These are phyloP conservation scores for Amblyjoppa proteus DNA, from an alignment of 2,888 invertebrate genomes.

Conservation along the genomic window DNA sequence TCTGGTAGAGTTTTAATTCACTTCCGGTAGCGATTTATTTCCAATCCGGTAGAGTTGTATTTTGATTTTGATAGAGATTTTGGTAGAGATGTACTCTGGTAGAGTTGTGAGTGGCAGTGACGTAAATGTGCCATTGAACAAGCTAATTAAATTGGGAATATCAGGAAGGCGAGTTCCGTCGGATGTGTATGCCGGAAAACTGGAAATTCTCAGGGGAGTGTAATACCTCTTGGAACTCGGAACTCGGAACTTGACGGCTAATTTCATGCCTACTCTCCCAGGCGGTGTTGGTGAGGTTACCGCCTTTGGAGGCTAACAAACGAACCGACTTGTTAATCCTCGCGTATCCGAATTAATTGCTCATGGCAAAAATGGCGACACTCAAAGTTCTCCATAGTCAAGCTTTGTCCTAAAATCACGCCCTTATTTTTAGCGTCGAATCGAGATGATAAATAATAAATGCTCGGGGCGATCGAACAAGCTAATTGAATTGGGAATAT, in stretches of 20 bases:
- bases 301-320: background rate
- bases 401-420: background rate
- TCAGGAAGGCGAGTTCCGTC: conserved; percentile 3
- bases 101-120: too few species aligned
- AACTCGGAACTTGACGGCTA: background rate
- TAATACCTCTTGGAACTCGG: conserved; percentile 24
- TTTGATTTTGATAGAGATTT: too few species aligned
- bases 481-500: conserved; percentile 59
- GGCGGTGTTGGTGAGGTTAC: conserved; percentile 19
- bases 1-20: too few species aligned
- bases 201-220: conserved; percentile 13
- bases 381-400: background rate
- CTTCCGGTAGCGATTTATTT: too few species aligned
- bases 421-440: background rate
- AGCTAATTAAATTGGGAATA: conserved; percentile 56
- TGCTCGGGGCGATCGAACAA: background rate
- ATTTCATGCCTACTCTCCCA: conserved; percentile 16
- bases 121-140: background rate
- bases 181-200: conserved; percentile 7
- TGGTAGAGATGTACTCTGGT: too few species aligned
- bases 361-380: background rate
- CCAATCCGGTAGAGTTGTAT: too few species aligned
- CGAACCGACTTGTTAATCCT: background rate
- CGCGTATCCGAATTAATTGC: background rate
- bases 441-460: conserved; percentile 33